Evolutionary conservation across 2,113 vertebrate genomes (phyloP).

Genomic region (Cyprinodon brontotheroides): DNA sequence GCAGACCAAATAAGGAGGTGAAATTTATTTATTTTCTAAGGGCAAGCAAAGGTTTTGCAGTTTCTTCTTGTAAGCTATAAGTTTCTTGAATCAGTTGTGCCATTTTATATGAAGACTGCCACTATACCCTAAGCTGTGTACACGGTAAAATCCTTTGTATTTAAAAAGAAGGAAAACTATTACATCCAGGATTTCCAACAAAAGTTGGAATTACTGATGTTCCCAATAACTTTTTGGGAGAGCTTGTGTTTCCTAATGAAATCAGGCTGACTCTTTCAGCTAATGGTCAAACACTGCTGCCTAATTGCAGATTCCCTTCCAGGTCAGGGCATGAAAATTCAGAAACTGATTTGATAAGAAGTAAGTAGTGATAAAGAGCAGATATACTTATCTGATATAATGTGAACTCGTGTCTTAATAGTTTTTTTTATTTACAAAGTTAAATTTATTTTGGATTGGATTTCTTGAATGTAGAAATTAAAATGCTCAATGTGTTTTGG

Average conservation of each 20-base stretch:
- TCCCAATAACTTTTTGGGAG: constrained; percentile 50
- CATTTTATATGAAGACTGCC: constrained; percentile 5
- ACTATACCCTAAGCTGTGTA: not conserved
- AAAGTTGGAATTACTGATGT: constrained; percentile 36
- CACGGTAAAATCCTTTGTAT: not conserved
- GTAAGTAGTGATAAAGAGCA: not conserved
- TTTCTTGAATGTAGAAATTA: not conserved
- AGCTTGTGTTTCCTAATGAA: constrained; percentile 62
- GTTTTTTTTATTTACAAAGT: not conserved
- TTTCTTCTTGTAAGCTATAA: too few relatives aligned
- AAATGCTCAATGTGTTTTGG: not conserved
- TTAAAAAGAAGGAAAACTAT: constrained; percentile 2
- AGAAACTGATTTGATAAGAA: not conserved
- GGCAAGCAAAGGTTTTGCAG: too few relatives aligned
- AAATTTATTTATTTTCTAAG: too few relatives aligned
- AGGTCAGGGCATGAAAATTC: not conserved
- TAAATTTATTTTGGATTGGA: not conserved
- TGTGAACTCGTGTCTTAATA: not conserved
- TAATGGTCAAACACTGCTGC: constrained; percentile 48
- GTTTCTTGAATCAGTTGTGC: constrained; percentile 2
- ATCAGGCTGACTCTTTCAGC: constrained; percentile 63
- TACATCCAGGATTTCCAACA: constrained; percentile 15
- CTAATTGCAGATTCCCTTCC: constrained; percentile 38
- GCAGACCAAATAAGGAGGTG: too few relatives aligned
- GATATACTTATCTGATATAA: not conserved